Evolutionary conservation across 2,888 invertebrate species (phyloP), one percentile per base, ranked within the genome.

Genomic region (Creontiades dilutus): DNA sequence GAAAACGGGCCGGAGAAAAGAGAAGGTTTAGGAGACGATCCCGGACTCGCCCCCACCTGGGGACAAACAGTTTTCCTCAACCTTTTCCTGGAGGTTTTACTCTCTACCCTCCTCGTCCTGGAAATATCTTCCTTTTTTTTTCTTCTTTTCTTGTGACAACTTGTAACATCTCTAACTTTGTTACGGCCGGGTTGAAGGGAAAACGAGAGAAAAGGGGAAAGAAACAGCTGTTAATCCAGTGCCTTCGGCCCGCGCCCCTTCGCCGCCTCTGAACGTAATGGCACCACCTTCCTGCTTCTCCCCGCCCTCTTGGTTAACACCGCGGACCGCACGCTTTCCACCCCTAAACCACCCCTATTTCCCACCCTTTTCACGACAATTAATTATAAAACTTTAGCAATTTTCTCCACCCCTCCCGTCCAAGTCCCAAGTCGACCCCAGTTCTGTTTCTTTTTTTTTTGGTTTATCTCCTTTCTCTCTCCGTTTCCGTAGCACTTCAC

Each of bases 331-430:
- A 89, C 89, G 68, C 23, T 85, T 82, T 52, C 16, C 55, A 16
- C 3, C 84, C 19, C 3, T 37, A 37, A 37, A 2, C 37, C 37
- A 37, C 37, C 37, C 37, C 37, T 37, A 37, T 57, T 57, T 55
- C 19, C 14, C 16, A 37, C 27, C 9, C 28, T 82, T 46, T 19
- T 52, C 81, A 46, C 27, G 84, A 82, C 90, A 89, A 90, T 90
- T 90, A 90, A 90, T 90, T 90, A 89, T 81, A 68, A 90, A 90
- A 90, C 89, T 90, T 90, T 90, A 55, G 89, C 80, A 90, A 90
- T 90, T 90, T 90, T 90, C 90, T 89, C 78, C 52, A 27, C 55
- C 27, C 55, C 88, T 9, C 27, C 19, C 68, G 47, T 7, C 82
- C 23, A 0, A 12, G 19, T 23, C 68, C 9, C 68, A 0, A 68